Conservation (phyloP, 1,140 invertebrate genomes). For the Sycophila sp. region DNA sequence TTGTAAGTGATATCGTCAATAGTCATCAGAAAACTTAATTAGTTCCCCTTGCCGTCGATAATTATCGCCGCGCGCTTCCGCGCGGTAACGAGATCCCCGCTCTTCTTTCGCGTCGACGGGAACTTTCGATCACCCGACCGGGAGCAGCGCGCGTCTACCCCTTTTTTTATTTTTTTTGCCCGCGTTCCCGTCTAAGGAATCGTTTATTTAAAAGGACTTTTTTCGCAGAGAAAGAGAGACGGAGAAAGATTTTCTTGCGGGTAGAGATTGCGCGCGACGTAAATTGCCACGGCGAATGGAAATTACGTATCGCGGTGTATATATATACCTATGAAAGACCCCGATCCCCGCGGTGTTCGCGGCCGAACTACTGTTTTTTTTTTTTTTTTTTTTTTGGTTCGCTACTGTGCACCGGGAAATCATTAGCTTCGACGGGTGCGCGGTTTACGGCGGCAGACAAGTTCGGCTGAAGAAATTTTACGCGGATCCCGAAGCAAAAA, state of each 20-base stretch:
- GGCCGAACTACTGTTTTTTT: background rate
- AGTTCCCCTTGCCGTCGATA: constrained; percentile 24
- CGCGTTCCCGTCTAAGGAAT: background rate
- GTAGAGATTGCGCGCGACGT: background rate
- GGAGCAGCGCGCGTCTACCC: background rate
- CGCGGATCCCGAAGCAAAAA: too few species aligned
- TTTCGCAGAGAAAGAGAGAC: too few species aligned
- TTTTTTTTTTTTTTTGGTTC: too few species aligned
- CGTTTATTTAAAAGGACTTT: background rate
- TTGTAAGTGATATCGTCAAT: constrained; percentile 28
- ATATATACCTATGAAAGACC: too few species aligned
- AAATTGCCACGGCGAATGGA: background rate
- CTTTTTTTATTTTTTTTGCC: constrained; percentile 1
- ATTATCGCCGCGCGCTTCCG: constrained; percentile 18
- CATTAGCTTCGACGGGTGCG: too few species aligned
- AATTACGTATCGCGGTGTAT: too few species aligned
- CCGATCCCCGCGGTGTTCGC: background rate
- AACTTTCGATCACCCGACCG: constrained; percentile 5
- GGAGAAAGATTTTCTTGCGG: background rate
- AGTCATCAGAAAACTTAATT: constrained; percentile 33
- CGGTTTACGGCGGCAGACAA: too few species aligned
- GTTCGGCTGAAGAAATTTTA: too few species aligned
- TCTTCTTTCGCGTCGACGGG: background rate
- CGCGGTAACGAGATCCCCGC: constrained; percentile 2
- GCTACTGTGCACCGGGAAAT: too few species aligned